Evolutionary conservation across 1,140 invertebrate genomes (phyloP), one percentile per base, ranked within the genome.

Genomic region (Rhyzopertha dominica): DNA sequence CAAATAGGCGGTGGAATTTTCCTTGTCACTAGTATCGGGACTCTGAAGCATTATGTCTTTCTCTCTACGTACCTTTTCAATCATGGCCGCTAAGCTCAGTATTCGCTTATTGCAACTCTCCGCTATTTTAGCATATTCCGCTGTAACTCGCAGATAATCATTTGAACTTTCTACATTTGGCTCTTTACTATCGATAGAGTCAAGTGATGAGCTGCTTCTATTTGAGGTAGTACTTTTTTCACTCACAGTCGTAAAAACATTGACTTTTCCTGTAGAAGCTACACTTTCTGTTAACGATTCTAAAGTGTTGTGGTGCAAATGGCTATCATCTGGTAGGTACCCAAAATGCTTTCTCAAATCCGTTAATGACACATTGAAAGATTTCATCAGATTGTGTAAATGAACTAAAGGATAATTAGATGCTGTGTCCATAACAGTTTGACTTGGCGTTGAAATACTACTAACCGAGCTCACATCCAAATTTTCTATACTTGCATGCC

Each of bases 41-140:
- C 47, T 49, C 25, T 53, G 40, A 9, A 59, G 19, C 44, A 66
- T 62, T 25, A 51, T 64, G 43, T 30, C 67, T 58, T 76, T 77
- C 57, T 75, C 75, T 58, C 62, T 64, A 28, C 75, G 64, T 1
- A 78, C 69, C 65, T 76, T 68, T 38, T 76, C 68, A 18, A 78
- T 66, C 53, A 76, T 72, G 47, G 68, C 68, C 1, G 73, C 69
- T 32, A 78, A 59, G 51, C 71, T 69, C n/a, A 68, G 71, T 9
- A 78, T 69, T 29, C 72, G 62, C 59, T 73, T 67, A 8, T 67
- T 70, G 54, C 73, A 76, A 52, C 69, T 66, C 47, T 75, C 71
- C 8, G 71, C 73, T 12, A 76, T 57, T 50, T 75, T 64, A 1
- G 71, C 68, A 45, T 62, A 67, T 40, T 54, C 34, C 17, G 16